phyloP scores from a whole-genome alignment of 2,797 vertebrate genomes.

The Tauraco hartlaubi region DNA sequence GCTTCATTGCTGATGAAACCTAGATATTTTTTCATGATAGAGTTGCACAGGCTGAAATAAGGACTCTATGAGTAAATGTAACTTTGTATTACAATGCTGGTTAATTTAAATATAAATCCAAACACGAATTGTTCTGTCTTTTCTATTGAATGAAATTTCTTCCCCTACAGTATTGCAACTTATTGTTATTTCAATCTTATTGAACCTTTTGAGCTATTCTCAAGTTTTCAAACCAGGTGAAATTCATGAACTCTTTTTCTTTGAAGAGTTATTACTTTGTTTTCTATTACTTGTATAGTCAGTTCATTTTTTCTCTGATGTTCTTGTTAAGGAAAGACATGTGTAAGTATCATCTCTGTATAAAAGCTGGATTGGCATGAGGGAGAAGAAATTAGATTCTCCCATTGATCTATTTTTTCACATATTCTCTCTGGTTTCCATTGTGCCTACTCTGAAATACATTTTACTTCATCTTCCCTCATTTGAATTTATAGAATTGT shows the following conservation, averaged over 20 bases:
- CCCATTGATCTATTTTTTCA: background rate
- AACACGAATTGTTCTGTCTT: background rate
- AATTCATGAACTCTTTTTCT: background rate
- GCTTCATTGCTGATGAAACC: background rate
- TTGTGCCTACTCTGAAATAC: background rate
- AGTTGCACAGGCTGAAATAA: background rate
- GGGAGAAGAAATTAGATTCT: background rate
- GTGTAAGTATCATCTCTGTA: background rate
- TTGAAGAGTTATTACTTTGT: background rate
- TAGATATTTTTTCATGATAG: background rate
- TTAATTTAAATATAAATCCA: slow-evolving; percentile 49
- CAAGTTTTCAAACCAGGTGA: background rate
- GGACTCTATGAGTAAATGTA: background rate
- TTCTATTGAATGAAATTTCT: background rate
- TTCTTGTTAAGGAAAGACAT: background rate
- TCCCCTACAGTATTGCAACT: background rate
- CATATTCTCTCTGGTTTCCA: background rate
- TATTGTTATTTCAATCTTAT: background rate
- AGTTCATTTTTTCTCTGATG: background rate
- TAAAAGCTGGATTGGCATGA: background rate
- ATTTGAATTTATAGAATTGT: background rate
- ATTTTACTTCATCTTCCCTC: background rate
- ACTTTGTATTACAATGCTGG: background rate
- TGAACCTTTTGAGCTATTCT: slow-evolving; percentile 13
- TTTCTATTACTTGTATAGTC: background rate